phyloP scores from a whole-genome alignment of 2,888 invertebrate species.

The Himalopsyche japonica region DNA sequence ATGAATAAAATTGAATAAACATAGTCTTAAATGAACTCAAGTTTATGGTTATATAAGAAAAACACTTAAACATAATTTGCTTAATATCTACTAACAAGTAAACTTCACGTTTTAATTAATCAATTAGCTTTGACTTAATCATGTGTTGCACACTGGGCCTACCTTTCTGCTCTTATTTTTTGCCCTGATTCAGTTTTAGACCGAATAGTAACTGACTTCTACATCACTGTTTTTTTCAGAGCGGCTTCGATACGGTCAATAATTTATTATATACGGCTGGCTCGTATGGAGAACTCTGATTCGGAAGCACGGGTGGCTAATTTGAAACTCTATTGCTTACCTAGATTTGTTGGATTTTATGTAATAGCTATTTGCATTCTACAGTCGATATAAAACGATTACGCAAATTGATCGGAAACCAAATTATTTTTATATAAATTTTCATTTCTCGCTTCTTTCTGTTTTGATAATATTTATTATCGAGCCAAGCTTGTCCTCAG shows the following conservation, averaged over 20 bases:
- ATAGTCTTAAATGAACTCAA: no score
- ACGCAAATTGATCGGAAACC: no score
- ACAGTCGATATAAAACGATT: no score
- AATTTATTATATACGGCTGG: background rate
- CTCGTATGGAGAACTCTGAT: background rate
- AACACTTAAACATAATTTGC: background rate
- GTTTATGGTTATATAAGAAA: no score
- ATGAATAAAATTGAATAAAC: no score
- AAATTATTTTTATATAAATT: no score
- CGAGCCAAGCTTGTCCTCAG: no score
- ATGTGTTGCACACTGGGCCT: background rate
- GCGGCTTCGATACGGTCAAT: slow-evolving; percentile 23
- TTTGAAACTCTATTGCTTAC: no score
- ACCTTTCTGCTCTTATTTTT: slow-evolving; percentile 16
- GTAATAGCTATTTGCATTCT: no score
- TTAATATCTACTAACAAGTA: background rate
- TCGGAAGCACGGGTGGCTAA: background rate
- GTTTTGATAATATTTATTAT: no score
- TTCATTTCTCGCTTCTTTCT: no score
- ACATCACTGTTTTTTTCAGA: background rate
- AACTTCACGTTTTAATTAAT: background rate
- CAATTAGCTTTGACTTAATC: background rate
- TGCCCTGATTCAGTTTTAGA: slow-evolving; percentile 32
- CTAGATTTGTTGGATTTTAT: no score
- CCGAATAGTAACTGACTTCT: background rate